A percentile compares a stretch with the other conserved stretches of the same genome.
These are phyloP conservation scores for Halyomorpha halys DNA, from an alignment of 1,140 invertebrate genomes.

Conservation along the genomic window DNA sequence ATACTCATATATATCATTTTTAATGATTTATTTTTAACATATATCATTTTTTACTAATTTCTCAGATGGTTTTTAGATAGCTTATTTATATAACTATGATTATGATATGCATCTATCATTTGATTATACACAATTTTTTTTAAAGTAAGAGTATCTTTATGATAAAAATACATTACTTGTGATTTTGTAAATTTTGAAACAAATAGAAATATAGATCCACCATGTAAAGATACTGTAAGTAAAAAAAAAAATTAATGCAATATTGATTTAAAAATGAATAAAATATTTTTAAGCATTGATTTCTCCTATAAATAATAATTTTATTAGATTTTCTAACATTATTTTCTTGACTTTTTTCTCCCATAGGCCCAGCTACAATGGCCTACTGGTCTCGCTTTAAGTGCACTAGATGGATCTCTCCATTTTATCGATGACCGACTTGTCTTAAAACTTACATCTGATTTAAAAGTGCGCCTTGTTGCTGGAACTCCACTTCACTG, in stretches of 20 bases:
- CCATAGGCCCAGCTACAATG: conserved; percentile 78
- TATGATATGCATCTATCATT: too few relatives aligned
- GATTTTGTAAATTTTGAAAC: too few relatives aligned
- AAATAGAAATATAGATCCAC: too few relatives aligned
- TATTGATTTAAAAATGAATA: background rate
- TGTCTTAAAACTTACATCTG: conserved; percentile 80
- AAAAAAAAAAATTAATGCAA: background rate
- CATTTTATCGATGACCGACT: conserved; percentile 93
- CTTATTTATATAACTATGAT: too few relatives aligned
- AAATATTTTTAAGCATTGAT: background rate
- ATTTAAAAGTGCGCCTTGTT: conserved; percentile 80
- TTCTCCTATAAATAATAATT: background rate
- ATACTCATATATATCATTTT: too few relatives aligned
- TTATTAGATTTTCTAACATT: too few relatives aligned
- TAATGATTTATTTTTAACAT: too few relatives aligned
- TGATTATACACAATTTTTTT: too few relatives aligned
- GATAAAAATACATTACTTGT: too few relatives aligned
- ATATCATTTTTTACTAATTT: too few relatives aligned
- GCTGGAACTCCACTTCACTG: conserved; percentile 87
- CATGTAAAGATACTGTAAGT: background rate
- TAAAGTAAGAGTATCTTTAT: too few relatives aligned
- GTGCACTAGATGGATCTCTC: conserved; percentile 83
- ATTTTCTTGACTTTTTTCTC: conserved; percentile 27
- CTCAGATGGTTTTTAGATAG: too few relatives aligned
- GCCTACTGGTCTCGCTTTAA: conserved; percentile 87